These are phyloP conservation scores for Montipora cactus DNA, from an alignment of 64 coral and sea anemone species.

Conservation along the genomic window DNA sequence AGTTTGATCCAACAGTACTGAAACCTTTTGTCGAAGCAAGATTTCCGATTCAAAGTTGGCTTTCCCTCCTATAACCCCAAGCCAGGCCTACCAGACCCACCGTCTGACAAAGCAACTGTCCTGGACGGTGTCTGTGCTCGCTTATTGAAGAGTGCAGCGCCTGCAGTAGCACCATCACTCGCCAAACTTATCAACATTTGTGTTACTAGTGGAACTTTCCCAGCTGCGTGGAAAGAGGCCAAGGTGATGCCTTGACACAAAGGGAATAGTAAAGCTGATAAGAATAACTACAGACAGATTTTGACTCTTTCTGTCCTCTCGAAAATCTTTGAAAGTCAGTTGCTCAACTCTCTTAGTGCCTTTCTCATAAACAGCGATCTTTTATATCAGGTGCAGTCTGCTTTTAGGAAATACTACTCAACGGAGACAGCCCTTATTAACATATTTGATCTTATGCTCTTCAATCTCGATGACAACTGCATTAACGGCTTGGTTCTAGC, in stretches of 20 bases:
- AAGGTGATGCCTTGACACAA: background rate
- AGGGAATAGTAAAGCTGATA: background rate
- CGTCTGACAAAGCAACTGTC: background rate
- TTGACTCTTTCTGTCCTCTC: background rate
- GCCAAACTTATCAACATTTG: conserved; percentile 9
- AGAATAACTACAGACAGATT: background rate
- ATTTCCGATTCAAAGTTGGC: background rate
- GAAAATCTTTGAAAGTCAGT: background rate
- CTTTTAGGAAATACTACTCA: conserved; percentile 23
- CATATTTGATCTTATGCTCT: conserved; percentile 28
- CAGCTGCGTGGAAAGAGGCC: background rate
- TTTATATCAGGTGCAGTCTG: too few species aligned
- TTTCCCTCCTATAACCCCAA: conserved; percentile 21
- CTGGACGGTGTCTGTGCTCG: background rate
- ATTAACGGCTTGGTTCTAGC: conserved; percentile 23
- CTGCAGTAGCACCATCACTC: conserved; percentile 13
- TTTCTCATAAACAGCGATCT: too few species aligned
- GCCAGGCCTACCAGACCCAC: background rate
- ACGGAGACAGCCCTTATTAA: conserved; percentile 38
- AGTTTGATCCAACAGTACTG: conserved; percentile 34
- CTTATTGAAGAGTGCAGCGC: background rate
- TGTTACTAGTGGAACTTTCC: background rate
- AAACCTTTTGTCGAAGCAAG: background rate
- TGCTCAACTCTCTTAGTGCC: too few species aligned
- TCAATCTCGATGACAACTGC: conserved; percentile 26